Conservation (phyloP, 2,888 invertebrate species). For the Tipula vernalis region DNA sequence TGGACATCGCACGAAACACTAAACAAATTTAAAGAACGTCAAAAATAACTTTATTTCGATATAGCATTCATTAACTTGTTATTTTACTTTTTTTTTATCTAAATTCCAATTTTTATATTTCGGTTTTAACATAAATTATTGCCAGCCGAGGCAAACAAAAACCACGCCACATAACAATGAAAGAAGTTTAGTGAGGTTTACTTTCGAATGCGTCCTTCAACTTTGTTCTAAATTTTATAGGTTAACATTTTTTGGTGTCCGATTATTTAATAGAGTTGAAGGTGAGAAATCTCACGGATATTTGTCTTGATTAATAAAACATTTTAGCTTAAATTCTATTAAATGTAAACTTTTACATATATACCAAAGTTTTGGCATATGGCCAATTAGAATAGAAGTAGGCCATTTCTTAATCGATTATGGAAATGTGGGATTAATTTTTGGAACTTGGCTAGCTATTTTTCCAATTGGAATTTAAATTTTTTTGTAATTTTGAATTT, state of each 20-base stretch:
- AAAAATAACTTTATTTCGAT: neutral
- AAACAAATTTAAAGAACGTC: neutral
- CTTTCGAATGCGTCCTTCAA: neutral
- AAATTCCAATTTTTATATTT: neutral
- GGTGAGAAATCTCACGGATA: no score
- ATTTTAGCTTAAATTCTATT: no score
- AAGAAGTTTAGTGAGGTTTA: neutral
- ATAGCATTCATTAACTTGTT: neutral
- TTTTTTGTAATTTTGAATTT: no score
- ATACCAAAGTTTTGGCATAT: no score
- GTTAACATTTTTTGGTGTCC: neutral
- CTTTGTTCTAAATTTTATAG: neutral
- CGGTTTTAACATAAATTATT: neutral
- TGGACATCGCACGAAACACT: neutral
- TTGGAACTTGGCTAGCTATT: no score
- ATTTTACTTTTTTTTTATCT: neutral
- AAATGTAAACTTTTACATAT: no score
- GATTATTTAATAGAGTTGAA: neutral
- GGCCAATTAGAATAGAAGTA: no score
- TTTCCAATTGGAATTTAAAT: no score
- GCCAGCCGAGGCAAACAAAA: neutral
- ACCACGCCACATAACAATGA: neutral
- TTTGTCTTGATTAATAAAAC: no score
- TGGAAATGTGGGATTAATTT: no score
- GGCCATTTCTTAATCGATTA: no score